phyloP scores from a whole-genome alignment of 2,888 invertebrate species.

The Drosophila colorata region DNA sequence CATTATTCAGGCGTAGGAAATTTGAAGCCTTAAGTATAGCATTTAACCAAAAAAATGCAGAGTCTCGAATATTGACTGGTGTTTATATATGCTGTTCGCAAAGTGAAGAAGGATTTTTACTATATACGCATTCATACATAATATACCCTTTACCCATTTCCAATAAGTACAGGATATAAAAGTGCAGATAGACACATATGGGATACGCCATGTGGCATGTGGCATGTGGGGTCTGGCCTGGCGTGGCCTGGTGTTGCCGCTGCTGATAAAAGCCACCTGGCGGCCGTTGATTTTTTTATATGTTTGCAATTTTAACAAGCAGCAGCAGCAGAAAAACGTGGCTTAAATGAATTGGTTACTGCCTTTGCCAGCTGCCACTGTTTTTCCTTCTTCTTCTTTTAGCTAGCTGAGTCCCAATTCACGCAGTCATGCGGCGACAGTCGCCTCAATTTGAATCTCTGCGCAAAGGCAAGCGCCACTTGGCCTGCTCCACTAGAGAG shows the following conservation, averaged over 20 bases:
- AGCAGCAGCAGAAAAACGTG: slow-evolving; percentile 14
- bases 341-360: slow-evolving; percentile 37
- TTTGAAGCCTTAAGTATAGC: too few relatives aligned
- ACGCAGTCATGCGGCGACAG: slow-evolving; percentile 29
- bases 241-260: not conserved
- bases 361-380: slow-evolving; percentile 37
- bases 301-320: slow-evolving; percentile 27
- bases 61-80: too few relatives aligned
- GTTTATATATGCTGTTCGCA: too few relatives aligned
- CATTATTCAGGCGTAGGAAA: too few relatives aligned
- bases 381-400: not conserved
- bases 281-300: slow-evolving; percentile 14
- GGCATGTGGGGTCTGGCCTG: slow-evolving; percentile 18
- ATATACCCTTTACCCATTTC: not conserved
- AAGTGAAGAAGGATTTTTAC: too few relatives aligned
- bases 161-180: slow-evolving; percentile 10
- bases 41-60: too few relatives aligned
- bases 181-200: slow-evolving; percentile 26
- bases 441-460: slow-evolving; percentile 55
- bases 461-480: slow-evolving; percentile 31
- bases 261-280: slow-evolving; percentile 68
- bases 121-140: too few relatives aligned
- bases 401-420: slow-evolving; percentile 37
- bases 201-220: slow-evolving; percentile 10
- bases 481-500: slow-evolving; percentile 18